These are phyloP conservation scores for Amiota communis DNA, from an alignment of 2,888 invertebrate species.

Conservation along the genomic window DNA sequence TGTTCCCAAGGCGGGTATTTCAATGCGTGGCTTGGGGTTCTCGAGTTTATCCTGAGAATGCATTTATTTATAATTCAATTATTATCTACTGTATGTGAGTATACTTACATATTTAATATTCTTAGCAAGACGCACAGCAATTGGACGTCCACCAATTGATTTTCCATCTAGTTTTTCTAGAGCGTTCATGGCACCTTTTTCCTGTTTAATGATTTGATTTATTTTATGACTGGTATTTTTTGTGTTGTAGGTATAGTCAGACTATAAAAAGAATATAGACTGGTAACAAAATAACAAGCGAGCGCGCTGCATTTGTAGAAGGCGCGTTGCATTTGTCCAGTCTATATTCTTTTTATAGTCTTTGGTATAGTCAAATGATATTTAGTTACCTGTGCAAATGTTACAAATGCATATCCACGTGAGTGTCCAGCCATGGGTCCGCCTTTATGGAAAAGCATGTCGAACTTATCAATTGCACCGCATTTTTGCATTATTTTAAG, in stretches of 20 bases:
- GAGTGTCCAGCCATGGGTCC: constrained; percentile 92
- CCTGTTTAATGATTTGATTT: constrained; percentile 40
- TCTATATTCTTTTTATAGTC: no score
- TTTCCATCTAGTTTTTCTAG: constrained; percentile 84
- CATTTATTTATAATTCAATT: constrained; percentile 47
- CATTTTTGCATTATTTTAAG: constrained; percentile 96
- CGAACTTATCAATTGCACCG: constrained; percentile 95
- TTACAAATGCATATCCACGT: constrained; percentile 94
- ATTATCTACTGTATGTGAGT: constrained; percentile 24
- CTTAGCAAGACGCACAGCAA: constrained; percentile 88
- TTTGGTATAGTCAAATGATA: neutral
- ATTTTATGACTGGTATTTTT: neutral
- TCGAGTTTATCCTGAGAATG: constrained; percentile 82
- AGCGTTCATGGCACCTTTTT: constrained; percentile 80
- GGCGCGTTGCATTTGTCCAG: no score
- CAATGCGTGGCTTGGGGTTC: constrained; percentile 82
- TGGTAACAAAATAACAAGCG: no score
- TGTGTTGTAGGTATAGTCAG: no score
- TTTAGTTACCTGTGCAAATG: constrained; percentile 77
- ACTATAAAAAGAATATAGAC: no score
- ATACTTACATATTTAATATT: constrained; percentile 79
- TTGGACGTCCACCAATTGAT: constrained; percentile 81
- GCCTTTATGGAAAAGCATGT: constrained; percentile 93
- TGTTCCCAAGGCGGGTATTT: constrained; percentile 85
- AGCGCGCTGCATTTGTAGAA: no score